Percentiles rank a stretch among this genome's conserved stretches.
These are phyloP conservation scores for Coelinius sp. DNA, from an alignment of 2,888 invertebrate species.

Conservation along the genomic window DNA sequence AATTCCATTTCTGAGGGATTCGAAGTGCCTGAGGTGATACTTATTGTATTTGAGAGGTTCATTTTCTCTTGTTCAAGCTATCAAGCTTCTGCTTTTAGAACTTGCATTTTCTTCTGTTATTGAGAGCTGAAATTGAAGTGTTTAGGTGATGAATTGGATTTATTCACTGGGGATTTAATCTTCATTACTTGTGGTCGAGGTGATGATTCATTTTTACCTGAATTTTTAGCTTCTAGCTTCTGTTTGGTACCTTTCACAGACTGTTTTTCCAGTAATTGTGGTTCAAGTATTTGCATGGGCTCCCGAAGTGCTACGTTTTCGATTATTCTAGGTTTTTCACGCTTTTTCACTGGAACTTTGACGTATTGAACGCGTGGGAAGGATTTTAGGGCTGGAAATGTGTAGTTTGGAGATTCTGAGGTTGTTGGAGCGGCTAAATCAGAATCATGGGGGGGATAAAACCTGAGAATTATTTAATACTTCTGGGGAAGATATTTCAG, in stretches of 20 bases:
- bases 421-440: neutral
- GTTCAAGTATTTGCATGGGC: constrained; percentile 65
- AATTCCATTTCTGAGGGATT: constrained; percentile 71
- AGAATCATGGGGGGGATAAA: neutral
- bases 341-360: constrained; percentile 64
- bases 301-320: constrained; percentile 66
- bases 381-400: too few species aligned
- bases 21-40: constrained; percentile 51
- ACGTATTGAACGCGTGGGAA: too few species aligned
- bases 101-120: constrained; percentile 58
- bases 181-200: constrained; percentile 62
- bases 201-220: constrained; percentile 33
- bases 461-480: neutral
- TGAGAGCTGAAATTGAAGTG: constrained; percentile 46
- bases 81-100: constrained; percentile 57
- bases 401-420: neutral
- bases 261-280: constrained; percentile 62
- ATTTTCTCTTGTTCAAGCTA: constrained; percentile 44
- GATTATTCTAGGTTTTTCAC: constrained; percentile 68
- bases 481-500: neutral
- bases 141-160: constrained; percentile 51
- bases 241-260: constrained; percentile 61
- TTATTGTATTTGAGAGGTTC: constrained; percentile 36
- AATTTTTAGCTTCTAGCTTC: constrained; percentile 59
- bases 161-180: constrained; percentile 57